Percentiles rank a stretch among this genome's conserved stretches.
Conservation (phyloP, 1,140 invertebrate genomes). For the Psilanteris sp. region DNA sequence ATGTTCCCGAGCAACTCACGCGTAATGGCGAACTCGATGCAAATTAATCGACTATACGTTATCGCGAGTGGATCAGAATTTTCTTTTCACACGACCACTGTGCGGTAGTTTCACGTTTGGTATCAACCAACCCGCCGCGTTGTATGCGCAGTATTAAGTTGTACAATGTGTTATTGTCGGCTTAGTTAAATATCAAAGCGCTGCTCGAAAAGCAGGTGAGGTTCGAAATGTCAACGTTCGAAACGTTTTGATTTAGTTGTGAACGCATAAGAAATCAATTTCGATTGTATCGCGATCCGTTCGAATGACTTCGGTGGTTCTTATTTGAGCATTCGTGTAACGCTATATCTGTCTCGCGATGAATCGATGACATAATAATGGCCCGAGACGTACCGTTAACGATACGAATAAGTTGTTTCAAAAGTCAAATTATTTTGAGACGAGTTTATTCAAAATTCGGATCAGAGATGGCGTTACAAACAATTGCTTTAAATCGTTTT, state of each 20-base stretch:
- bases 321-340: too few relatives aligned
- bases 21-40: slow-evolving; percentile 31
- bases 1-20: slow-evolving; percentile 36
- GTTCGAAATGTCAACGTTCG: slow-evolving; percentile 24
- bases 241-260: slow-evolving; percentile 29
- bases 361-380: too few relatives aligned
- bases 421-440: too few relatives aligned
- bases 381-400: too few relatives aligned
- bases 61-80: slow-evolving; percentile 38
- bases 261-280: slow-evolving; percentile 17
- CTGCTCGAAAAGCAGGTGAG: slow-evolving; percentile 30
- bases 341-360: too few relatives aligned
- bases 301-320: too few relatives aligned
- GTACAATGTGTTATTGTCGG: slow-evolving; percentile 25
- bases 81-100: slow-evolving; percentile 41
- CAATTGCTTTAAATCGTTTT: too few relatives aligned
- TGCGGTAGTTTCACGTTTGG: slow-evolving; percentile 17
- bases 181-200: slow-evolving; percentile 27
- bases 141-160: slow-evolving; percentile 32
- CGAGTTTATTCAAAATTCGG: too few relatives aligned
- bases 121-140: slow-evolving; percentile 4
- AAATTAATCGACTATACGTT: slow-evolving; percentile 42
- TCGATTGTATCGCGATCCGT: slow-evolving; percentile 28
- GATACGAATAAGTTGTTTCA: too few relatives aligned
- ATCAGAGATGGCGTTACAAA: too few relatives aligned